These are phyloP conservation scores for Bufo bufo DNA, from an alignment of 2,113 vertebrate species.

Conservation along the genomic window DNA sequence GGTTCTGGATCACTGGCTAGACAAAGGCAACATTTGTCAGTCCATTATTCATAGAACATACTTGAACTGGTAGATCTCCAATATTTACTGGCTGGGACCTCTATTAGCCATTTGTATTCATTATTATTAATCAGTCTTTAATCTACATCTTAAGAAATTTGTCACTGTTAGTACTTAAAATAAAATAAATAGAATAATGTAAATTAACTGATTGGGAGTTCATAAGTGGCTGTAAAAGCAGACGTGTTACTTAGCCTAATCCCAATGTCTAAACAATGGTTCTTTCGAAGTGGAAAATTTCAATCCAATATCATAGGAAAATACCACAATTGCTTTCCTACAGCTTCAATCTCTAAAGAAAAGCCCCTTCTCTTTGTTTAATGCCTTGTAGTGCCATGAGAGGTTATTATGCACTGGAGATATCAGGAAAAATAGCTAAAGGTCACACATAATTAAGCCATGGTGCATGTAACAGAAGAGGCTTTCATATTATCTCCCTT, in stretches of 20 bases:
- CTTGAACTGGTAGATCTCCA: not conserved
- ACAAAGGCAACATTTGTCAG: not conserved
- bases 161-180: not conserved
- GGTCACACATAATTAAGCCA: constrained; percentile 56
- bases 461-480: constrained; percentile 61
- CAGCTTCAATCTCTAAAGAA: constrained; percentile 40
- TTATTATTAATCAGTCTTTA: not conserved
- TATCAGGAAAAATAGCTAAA: constrained; percentile 61
- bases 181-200: not conserved
- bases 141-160: not conserved
- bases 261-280: constrained; percentile 38
- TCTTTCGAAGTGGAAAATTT: constrained; percentile 46
- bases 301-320: constrained; percentile 42
- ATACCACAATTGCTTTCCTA: not conserved
- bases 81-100: not conserved
- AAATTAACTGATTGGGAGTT: constrained; percentile 65
- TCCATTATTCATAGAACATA: not conserved
- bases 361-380: not conserved
- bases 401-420: constrained; percentile 60
- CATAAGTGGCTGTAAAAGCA: constrained; percentile 53
- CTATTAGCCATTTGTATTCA: not conserved
- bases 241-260: constrained; percentile 46
- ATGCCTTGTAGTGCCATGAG: constrained; percentile 55
- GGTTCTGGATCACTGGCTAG: not conserved
- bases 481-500: constrained; percentile 55